These are phyloP conservation scores for Oryzias dopingdopingensis DNA, from an alignment of 2,797 vertebrate species.

Conservation along the genomic window DNA sequence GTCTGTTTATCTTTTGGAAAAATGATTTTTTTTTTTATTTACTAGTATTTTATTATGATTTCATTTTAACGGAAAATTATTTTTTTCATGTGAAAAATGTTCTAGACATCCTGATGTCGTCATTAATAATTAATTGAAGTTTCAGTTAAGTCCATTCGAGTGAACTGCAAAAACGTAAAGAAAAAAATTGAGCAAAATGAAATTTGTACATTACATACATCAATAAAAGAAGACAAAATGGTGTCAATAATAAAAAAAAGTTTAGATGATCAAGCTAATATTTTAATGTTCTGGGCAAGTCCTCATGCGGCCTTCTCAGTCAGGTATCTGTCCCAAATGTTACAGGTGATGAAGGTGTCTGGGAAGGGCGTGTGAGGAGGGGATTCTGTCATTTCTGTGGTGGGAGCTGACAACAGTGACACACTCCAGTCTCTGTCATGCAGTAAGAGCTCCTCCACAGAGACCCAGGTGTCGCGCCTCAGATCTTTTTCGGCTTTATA, in stretches of 20 bases:
- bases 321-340: conserved; percentile 47
- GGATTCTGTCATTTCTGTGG: conserved; percentile 36
- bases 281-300: conserved; percentile 48
- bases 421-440: conserved; percentile 59
- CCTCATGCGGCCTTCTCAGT: conserved; percentile 33
- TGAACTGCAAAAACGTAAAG: conserved; percentile 20
- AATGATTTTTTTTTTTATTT: too few relatives aligned
- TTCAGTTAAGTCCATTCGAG: conserved; percentile 31
- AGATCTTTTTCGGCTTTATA: conserved; percentile 66
- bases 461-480: conserved; percentile 67
- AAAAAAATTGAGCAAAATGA: conserved; percentile 25
- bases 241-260: conserved; percentile 49
- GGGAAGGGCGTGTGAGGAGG: conserved; percentile 6
- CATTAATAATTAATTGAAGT: conserved; percentile 47
- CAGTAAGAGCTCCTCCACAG: conserved; percentile 63
- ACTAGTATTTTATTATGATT: conserved; percentile 8
- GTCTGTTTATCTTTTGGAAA: not conserved
- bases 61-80: not conserved
- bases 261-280: conserved; percentile 49
- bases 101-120: conserved; percentile 37
- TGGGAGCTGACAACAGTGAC: conserved; percentile 57
- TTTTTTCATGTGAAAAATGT: not conserved
- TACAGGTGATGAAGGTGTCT: conserved; percentile 46
- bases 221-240: conserved; percentile 44
- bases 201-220: conserved; percentile 48